Evolutionary conservation across 2,113 vertebrate genomes (phyloP).

Genomic region (Actenoides lindsayi): DNA sequence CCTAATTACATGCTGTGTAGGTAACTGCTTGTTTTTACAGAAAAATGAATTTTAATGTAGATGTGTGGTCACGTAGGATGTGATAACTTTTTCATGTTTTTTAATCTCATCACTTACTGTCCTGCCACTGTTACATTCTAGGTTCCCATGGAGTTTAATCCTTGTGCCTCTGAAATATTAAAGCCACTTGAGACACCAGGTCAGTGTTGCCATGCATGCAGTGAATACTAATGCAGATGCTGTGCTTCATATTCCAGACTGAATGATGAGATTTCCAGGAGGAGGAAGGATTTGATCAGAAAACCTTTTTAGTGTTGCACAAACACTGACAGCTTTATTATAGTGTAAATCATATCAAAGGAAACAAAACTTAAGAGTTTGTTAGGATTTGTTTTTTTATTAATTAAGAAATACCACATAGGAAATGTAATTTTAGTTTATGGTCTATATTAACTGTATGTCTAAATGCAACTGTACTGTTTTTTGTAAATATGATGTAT

Average conservation of each 20-base stretch:
- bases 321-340: background rate
- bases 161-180: background rate
- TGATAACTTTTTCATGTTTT: background rate
- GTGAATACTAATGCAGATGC: background rate
- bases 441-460: background rate
- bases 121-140: background rate
- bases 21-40: background rate
- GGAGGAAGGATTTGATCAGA: background rate
- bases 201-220: background rate
- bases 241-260: background rate
- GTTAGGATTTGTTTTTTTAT: rapidly evolving
- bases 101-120: background rate
- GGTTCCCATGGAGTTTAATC: slow-evolving; percentile 55
- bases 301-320: background rate
- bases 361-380: background rate
- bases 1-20: background rate
- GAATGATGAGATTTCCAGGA: background rate
- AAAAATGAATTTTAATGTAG: background rate
- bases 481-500: background rate
- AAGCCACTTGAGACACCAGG: background rate
- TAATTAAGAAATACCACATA: background rate
- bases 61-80: background rate
- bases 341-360: background rate
- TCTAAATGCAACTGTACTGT: background rate
- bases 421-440: background rate